A percentile compares a stretch with the other conserved stretches of the same genome.
These are phyloP conservation scores for Andrena marginata DNA, from an alignment of 2,888 invertebrate species.

Conservation along the genomic window DNA sequence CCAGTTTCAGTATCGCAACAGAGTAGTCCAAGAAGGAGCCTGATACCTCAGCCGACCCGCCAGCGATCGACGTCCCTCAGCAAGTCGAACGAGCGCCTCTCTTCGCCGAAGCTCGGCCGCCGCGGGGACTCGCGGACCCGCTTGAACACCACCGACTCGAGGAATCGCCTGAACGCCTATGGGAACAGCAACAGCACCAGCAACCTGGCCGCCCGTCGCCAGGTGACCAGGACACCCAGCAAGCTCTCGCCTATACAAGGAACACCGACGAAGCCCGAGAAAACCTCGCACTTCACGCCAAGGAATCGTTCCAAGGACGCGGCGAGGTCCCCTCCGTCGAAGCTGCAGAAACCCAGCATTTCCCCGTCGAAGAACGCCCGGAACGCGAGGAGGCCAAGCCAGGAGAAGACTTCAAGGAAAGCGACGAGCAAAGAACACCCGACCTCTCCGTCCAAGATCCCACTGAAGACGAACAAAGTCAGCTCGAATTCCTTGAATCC, in stretches of 20 bases:
- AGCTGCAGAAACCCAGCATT: conserved; percentile 51
- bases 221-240: conserved; percentile 37
- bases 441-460: conserved; percentile 80
- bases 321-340: conserved; percentile 55
- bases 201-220: conserved; percentile 54
- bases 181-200: conserved; percentile 42
- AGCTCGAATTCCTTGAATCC: conserved; percentile 56
- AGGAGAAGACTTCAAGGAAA: conserved; percentile 39
- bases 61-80: conserved; percentile 78
- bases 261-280: conserved; percentile 78
- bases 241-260: conserved; percentile 81
- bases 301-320: conserved; percentile 47
- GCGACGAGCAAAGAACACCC: conserved; percentile 59
- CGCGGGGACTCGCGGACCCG: conserved; percentile 71
- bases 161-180: conserved; percentile 56
- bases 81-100: conserved; percentile 72
- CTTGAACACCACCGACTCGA: conserved; percentile 52
- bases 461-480: conserved; percentile 72
- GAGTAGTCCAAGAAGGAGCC: conserved; percentile 81
- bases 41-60: conserved; percentile 81
- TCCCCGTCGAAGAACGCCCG: conserved; percentile 61
- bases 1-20: conserved; percentile 82
- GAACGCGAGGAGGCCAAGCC: conserved; percentile 47
- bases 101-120: conserved; percentile 77
- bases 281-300: conserved; percentile 32